Evolutionary conservation across 2,797 vertebrate species (phyloP).

Genomic region (Discoglossus pictus): DNA sequence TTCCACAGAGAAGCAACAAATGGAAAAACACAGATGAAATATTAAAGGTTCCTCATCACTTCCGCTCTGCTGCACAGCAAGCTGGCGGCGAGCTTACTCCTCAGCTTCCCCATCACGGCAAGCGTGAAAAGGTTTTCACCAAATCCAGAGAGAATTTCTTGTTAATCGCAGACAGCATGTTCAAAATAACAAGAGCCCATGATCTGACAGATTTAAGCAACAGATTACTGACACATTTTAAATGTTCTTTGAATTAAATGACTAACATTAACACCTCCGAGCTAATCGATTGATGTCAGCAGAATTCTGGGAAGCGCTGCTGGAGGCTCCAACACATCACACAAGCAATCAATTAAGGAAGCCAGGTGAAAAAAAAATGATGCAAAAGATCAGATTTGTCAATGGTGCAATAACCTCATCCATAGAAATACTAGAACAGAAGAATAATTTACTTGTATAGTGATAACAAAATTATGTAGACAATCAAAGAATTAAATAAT

Average conservation of each 20-base stretch:
- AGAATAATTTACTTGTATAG: conserved; percentile 22
- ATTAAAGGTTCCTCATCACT: conserved; percentile 52
- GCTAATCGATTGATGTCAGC: conserved; percentile 63
- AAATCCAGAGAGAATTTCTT: conserved; percentile 54
- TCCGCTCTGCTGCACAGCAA: conserved; percentile 35
- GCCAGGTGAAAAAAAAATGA: conserved; percentile 62
- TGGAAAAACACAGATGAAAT: conserved; percentile 63
- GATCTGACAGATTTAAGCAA: conserved; percentile 61
- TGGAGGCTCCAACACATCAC: conserved; percentile 59
- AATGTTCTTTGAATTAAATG: conserved; percentile 64
- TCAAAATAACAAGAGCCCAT: conserved; percentile 57
- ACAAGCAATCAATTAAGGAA: conserved; percentile 68
- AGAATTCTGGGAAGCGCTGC: conserved; percentile 63
- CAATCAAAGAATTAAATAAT: too few species aligned
- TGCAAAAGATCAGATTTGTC: conserved; percentile 66
- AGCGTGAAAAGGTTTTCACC: conserved; percentile 24
- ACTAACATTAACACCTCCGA: conserved; percentile 65
- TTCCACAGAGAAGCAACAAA: conserved; percentile 56
- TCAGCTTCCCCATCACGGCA: conserved; percentile 45
- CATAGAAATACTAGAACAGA: conserved; percentile 54
- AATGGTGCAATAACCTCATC: conserved; percentile 65
- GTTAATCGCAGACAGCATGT: conserved; percentile 54
- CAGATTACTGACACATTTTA: conserved; percentile 63
- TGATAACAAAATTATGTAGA: too few species aligned
- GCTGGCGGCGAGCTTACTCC: conserved; percentile 52